A percentile compares a stretch with the other conserved stretches of the same genome.
phyloP scores from a whole-genome alignment of 2,113 vertebrate species.

The Cavia porcellus region DNA sequence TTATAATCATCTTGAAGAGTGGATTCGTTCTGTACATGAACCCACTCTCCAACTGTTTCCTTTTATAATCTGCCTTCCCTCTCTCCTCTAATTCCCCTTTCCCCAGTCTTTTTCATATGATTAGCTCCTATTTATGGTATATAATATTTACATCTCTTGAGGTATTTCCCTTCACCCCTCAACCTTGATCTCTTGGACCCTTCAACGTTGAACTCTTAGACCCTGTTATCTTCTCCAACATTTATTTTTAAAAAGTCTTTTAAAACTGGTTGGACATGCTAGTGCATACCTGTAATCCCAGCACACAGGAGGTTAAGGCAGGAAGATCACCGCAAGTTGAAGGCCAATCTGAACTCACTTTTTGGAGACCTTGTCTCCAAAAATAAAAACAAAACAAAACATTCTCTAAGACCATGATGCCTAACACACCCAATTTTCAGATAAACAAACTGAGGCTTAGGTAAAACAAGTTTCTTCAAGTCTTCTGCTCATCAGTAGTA shows the following conservation, averaged over 20 bases:
- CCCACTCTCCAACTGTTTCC: neutral
- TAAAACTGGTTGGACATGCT: neutral
- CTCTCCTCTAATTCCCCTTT: neutral
- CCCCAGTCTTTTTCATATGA: neutral
- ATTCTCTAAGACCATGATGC: neutral
- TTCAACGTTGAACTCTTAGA: neutral
- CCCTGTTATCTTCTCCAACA: neutral
- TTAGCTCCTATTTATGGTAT: neutral
- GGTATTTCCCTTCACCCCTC: neutral
- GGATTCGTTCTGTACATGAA: neutral
- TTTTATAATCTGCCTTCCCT: neutral
- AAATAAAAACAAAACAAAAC: neutral
- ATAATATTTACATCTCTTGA: neutral
- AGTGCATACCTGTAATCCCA: neutral
- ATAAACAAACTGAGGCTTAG: conserved; percentile 17
- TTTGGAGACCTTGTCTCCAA: neutral
- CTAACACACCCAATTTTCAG: conserved; percentile 20
- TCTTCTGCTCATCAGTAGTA: neutral
- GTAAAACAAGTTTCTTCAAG: neutral
- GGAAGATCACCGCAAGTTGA: neutral
- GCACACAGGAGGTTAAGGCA: neutral
- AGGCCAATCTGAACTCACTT: neutral
- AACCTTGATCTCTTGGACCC: neutral
- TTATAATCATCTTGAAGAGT: neutral
- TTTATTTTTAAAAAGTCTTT: conserved; percentile 36